A percentile compares a stretch with the other conserved stretches of the same genome.
phyloP scores from a whole-genome alignment of 2,888 invertebrate species.

The Alentia gelatinosa region DNA sequence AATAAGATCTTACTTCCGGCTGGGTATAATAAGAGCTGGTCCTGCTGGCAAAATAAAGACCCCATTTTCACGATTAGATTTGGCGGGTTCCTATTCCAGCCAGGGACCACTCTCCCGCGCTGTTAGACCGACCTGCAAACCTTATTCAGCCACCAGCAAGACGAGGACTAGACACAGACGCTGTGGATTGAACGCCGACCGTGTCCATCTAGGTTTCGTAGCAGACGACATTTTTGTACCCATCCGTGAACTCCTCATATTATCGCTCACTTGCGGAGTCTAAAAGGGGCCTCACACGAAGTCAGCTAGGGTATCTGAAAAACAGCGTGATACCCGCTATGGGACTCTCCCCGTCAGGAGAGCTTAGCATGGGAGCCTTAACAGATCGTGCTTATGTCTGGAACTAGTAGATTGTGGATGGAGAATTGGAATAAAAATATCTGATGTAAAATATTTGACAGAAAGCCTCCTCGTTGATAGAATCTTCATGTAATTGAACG shows the following conservation, averaged over 20 bases:
- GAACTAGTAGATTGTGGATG: no score
- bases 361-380: no score
- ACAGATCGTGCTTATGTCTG: no score
- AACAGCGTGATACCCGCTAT: background rate
- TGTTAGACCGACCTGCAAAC: background rate
- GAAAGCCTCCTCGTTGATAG: no score
- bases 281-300: background rate
- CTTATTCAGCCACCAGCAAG: background rate
- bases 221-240: no score
- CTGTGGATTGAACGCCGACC: background rate
- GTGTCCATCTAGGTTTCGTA: background rate
- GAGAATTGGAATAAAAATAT: no score
- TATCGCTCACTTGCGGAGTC: background rate
- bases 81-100: background rate
- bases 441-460: no score
- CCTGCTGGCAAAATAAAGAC: background rate
- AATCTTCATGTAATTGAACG: no score
- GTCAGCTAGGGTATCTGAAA: background rate
- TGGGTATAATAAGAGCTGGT: background rate
- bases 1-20: background rate
- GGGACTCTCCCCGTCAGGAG: background rate
- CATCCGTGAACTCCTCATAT: background rate
- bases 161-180: background rate
- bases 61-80: background rate
- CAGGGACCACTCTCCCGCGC: no score